Percentiles rank a stretch among this genome's conserved stretches.
These are phyloP conservation scores for Yasuhikotakia modesta DNA, from an alignment of 2,797 vertebrate species.

Conservation along the genomic window DNA sequence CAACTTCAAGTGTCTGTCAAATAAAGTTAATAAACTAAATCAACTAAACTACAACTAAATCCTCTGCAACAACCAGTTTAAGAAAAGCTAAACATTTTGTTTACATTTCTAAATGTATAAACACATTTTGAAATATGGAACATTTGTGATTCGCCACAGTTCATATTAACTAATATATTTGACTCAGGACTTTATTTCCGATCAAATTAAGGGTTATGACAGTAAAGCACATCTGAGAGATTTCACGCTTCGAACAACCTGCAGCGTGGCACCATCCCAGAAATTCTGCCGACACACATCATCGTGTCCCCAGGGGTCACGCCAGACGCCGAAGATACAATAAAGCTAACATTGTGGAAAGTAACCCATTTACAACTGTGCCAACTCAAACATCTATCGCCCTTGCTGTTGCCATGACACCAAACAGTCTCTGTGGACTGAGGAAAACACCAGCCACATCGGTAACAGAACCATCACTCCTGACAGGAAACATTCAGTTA, in stretches of 20 bases:
- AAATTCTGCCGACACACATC: conserved; percentile 8
- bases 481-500: background rate
- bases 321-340: conserved; percentile 39
- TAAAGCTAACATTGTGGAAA: conserved; percentile 27
- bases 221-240: conserved; percentile 8
- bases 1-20: no score
- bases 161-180: background rate
- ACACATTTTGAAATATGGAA: no score
- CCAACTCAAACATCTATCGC: conserved; percentile 35
- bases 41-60: no score
- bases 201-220: conserved; percentile 25
- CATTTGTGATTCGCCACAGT: background rate
- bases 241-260: background rate
- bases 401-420: conserved; percentile 47
- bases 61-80: no score
- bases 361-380: conserved; percentile 27
- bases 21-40: no score
- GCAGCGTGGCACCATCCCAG: conserved; percentile 1
- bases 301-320: no score
- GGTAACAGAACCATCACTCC: conserved; percentile 11
- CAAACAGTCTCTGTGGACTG: conserved; percentile 29
- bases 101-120: no score
- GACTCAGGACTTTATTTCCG: conserved; percentile 16
- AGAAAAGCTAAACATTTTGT: no score
- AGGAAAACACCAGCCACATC: conserved; percentile 20